Evolutionary conservation across 2,797 vertebrate genomes (phyloP), one percentile per base, ranked within the genome.

Genomic region (Cynopterus sphinx): DNA sequence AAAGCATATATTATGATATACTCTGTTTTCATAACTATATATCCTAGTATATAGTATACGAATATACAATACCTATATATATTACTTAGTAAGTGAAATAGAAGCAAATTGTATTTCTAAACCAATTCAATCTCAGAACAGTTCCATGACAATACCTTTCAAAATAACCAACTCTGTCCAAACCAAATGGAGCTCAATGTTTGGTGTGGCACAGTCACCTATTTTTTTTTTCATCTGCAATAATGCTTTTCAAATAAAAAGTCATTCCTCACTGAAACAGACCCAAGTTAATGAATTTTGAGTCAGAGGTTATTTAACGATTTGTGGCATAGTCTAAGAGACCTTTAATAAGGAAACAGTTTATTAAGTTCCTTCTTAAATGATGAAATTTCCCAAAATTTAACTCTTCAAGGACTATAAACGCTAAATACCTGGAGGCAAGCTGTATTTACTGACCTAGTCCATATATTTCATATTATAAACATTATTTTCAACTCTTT

Each of bases 261-360:
- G 22, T n/a, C 19, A 87, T 41, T 0, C 17, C 22, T 87, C n/a
- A 33, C 17, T 55, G 77, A 90, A 87, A 81, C 0, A 85, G 51
- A 63, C 8, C 46, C 90, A 90, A 63, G 6, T 39, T 87, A 63
- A 78, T 49, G 17, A 81, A 87, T 68, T 75, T 79, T 13, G n/a
- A 89, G 43, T 83, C 57, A 86, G 59, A 94, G 39, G 9, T 71
- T 31, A 94, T 31, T 75, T 91, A 77, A 65, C 36, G 24, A 82
- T 85, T 70, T 68, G 8, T 70, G 17, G 59, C 36, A 75, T 41
- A 65, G 24, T 53, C 63, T 57, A 79, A 91, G 2, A 81, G 31
- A 77, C 15, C 67, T 96, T 87, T 87, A 92, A 95, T 81, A 90
- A 92, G 63, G 39, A 94, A 95, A 82, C 26, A 73, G 59, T 53